Evolutionary conservation across 2,888 invertebrate species (phyloP).

Genomic region (Brachycybe producta): DNA sequence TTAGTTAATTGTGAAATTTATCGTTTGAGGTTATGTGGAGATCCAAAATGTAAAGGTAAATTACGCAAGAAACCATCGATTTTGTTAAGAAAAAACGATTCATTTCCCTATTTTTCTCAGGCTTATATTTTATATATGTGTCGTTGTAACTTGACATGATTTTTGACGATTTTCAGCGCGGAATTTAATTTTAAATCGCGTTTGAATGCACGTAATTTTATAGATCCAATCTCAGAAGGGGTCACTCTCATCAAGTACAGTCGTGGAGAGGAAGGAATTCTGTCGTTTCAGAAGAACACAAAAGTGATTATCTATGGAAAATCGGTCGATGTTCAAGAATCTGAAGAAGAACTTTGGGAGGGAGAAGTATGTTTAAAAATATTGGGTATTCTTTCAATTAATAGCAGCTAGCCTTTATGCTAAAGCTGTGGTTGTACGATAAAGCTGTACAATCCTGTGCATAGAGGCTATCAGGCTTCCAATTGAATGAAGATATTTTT

Average conservation of each 20-base stretch:
- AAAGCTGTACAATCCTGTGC: no score
- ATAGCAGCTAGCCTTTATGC: no score
- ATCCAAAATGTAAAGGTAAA: conserved; percentile 16
- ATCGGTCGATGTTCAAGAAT: conserved; percentile 41
- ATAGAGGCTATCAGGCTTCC: no score
- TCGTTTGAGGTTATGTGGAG: conserved; percentile 11
- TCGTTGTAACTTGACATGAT: no score
- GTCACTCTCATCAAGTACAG: conserved; percentile 45
- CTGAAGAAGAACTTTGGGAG: conserved; percentile 49
- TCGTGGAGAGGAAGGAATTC: conserved; percentile 42
- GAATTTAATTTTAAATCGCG: no score
- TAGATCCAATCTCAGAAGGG: conserved; percentile 50
- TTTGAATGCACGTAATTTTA: no score
- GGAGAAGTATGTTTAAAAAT: conserved; percentile 39
- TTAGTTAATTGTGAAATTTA: conserved; percentile 9
- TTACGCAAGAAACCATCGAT: no score
- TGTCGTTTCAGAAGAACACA: conserved; percentile 47
- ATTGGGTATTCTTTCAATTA: no score
- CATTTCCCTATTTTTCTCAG: neutral
- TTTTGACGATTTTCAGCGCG: no score
- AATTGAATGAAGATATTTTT: no score
- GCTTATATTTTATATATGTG: no score
- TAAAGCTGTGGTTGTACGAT: neutral
- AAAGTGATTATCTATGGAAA: conserved; percentile 54
- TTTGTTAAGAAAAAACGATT: no score